Conservation (phyloP, 2,797 vertebrate species). For the Lithobates pipiens region DNA sequence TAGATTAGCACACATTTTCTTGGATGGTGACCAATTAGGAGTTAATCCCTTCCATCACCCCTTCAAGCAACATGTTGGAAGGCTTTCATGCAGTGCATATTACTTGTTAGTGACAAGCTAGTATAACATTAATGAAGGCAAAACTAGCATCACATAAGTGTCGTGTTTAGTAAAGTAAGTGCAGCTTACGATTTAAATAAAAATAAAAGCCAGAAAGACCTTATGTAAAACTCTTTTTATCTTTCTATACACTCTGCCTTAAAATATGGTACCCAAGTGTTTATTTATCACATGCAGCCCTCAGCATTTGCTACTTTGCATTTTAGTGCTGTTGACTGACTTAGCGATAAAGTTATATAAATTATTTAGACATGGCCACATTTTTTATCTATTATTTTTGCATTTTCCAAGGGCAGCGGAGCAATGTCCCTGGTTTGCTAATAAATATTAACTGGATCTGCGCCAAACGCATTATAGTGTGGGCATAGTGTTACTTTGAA, state of each 20-base stretch:
- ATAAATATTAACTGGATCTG: conserved; percentile 59
- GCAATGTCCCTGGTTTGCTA: conserved; percentile 44
- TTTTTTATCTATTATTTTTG: conserved; percentile 55
- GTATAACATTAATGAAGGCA: background rate
- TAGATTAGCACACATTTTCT: background rate
- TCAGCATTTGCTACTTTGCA: conserved; percentile 44
- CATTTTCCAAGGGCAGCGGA: conserved; percentile 57
- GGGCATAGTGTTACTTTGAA: conserved; percentile 46
- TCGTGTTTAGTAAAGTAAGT: conserved; percentile 7
- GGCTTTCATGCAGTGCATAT: background rate
- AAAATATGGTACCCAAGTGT: conserved; percentile 37
- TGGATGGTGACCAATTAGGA: background rate
- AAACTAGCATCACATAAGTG: conserved; percentile 5
- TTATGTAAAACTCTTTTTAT: conserved; percentile 30
- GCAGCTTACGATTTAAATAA: conserved; percentile 10
- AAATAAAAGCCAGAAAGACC: conserved; percentile 19
- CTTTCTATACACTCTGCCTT: background rate
- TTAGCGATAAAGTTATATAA: conserved; percentile 49
- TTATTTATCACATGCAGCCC: conserved; percentile 45
- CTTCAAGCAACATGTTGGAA: background rate
- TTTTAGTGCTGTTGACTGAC: conserved; percentile 42
- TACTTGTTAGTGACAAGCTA: background rate
- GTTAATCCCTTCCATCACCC: background rate
- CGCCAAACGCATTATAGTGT: conserved; percentile 56
- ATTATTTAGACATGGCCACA: conserved; percentile 58